Base-by-base conservation (phyloP, 2,888 invertebrate species). In the Sialis fuliginosa region DNA sequence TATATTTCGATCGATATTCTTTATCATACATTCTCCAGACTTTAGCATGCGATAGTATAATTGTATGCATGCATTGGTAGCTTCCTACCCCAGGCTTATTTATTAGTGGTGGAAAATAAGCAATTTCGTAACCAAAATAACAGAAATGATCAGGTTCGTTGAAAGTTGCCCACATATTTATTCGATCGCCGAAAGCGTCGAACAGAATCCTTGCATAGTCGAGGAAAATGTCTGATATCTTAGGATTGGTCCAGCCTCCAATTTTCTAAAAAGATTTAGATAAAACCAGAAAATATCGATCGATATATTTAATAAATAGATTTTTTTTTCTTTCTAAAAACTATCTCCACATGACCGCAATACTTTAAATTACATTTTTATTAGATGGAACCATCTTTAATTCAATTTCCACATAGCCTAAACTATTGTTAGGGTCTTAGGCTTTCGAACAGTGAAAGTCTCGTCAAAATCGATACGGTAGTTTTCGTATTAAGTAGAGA, bases 171-270 rank as follows among this genome's bases (percentile, higher is more conserved):
- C 80, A 81, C 35, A 35, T n/a, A 57, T 66, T 62, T 0, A 75
- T 70, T 46, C 65, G 60, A 41, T 67, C 60, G 0, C 71, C 74
- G 44, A 73, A 72, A n/a, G 63, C 52, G 41, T 62, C 56, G 50
- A 73, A 72, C 7, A 70, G 60, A 33, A 79, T 63, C 54, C 65
- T 64, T 0, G 79, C 77, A 49, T 75, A 79, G 52, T 75, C 72
- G 8, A 64, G 66, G 56, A 77, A 81, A 58, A 74, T 75, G 35
- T 74, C 70, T 0, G 69, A 71, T 44, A 77, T 68, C 7, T 69
- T 50, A 1, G 74, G 71, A 57, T 79, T 80, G 22, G 74, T 68
- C 78, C 78, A 79, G 0, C 79, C 79, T 0, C 79, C 79, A 6
- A 77, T 59, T 43, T 75, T 72, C 58, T 80, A 22, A 22, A 22